phyloP scores from a whole-genome alignment of 1,140 invertebrate genomes.

The Trachymyrmex septentrionalis region DNA sequence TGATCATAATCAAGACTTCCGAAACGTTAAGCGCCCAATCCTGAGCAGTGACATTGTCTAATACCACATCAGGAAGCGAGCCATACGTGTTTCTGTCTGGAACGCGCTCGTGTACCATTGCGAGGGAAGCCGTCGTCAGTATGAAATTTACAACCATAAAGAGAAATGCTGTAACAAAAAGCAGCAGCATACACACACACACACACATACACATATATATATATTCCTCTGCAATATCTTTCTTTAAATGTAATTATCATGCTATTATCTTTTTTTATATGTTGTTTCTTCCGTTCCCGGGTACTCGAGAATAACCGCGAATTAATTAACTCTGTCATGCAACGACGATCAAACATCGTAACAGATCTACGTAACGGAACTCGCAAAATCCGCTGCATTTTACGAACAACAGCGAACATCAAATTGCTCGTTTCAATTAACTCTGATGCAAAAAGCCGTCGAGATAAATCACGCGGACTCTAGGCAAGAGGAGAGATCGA shows the following conservation, averaged over 20 bases:
- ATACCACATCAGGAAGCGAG: constrained; percentile 93
- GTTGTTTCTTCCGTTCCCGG: neutral
- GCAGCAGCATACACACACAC: no score
- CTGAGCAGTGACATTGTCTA: constrained; percentile 91
- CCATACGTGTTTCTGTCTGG: constrained; percentile 90
- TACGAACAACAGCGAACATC: neutral
- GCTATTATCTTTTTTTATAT: neutral
- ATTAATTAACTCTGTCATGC: constrained; percentile 43
- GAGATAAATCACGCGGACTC: neutral
- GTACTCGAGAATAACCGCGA: neutral
- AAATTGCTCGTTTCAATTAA: constrained; percentile 23
- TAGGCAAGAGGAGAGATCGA: constrained; percentile 4
- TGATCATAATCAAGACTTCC: constrained; percentile 94
- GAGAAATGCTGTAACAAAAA: constrained; percentile 87
- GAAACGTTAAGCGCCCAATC: constrained; percentile 94
- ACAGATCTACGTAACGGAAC: constrained; percentile 48
- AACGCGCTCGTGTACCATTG: constrained; percentile 94
- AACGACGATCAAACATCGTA: constrained; percentile 37
- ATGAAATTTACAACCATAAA: constrained; percentile 89
- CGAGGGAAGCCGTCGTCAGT: constrained; percentile 90
- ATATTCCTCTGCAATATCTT: no score
- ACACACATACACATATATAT: neutral
- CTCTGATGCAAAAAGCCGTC: neutral
- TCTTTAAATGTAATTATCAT: constrained; percentile 3
- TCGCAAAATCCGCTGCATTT: constrained; percentile 23